Base-by-base conservation (phyloP, 2,113 vertebrate genomes). In the Dromaius novaehollandiae region DNA sequence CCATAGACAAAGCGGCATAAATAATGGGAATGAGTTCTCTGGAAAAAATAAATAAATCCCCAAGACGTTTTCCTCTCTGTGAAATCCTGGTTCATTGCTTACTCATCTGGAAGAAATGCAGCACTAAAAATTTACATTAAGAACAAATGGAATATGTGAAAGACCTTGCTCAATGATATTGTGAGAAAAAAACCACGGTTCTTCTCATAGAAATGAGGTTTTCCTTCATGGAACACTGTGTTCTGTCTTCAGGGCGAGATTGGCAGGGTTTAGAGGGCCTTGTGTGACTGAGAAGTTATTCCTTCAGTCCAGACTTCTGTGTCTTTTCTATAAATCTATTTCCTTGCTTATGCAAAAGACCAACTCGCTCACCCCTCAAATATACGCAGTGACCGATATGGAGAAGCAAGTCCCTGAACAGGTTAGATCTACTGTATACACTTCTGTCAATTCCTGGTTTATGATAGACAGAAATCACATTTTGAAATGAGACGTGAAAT, bases 91-190 rank as follows among this genome's bases (percentile, higher is more conserved):
- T 89, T 93, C 74, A n/a, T n/a, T 70, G 74, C 88, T 96, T 93
- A 96, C 94, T 96, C 83, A 94, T 96, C 92, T 94, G 94, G 92
- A 97, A 96, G 95, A 97, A 96, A 93, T 92, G 91, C 64, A 90
- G 74, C 56, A 69, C 65, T 75, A 96, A 87, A 91, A 96, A 94
- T 76, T 82, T 42, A 75, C 58, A 77, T 56, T 86, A 83, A 90
- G 88, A 91, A 76, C 76, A 94, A 96, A 87, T 38, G 69, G 46
- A 95, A 63, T 87, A 56, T 58, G 53, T 78, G 80, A 89, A 95
- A 90, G 65, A 63, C 40, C 70, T 88, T 76, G 38, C 69, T 92
- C 65, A 88, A 56, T 80, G 58, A 93, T 95, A 84, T 70, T 1
- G 0, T 28, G 38, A 86, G 24, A 44, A 28, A 21, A 38, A 20